A percentile compares a stretch with the other conserved stretches of the same genome.
phyloP scores from a whole-genome alignment of 2,113 vertebrate genomes.

The Callipepla squamata region DNA sequence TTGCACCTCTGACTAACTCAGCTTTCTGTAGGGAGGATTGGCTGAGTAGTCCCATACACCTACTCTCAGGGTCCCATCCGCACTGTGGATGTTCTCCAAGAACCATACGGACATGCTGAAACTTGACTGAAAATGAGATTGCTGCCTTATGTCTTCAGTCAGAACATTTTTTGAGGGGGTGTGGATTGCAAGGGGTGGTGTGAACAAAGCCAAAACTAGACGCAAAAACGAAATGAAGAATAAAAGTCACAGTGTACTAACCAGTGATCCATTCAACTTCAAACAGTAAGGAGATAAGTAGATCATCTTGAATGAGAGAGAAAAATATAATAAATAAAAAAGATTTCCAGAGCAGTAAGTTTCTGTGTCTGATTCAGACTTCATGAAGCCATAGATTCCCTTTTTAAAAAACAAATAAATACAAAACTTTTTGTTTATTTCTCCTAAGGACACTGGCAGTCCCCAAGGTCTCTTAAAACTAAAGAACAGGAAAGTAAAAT shows the following conservation, averaged over 20 bases:
- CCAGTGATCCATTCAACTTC: slow-evolving; percentile 38
- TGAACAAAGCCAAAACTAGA: slow-evolving; percentile 27
- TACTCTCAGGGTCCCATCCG: slow-evolving; percentile 52
- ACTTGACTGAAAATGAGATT: slow-evolving; percentile 49
- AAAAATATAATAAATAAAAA: neutral
- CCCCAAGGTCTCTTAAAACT: neutral
- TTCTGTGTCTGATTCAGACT: neutral
- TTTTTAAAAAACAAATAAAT: neutral
- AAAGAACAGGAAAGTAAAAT: neutral
- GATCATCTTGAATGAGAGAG: neutral
- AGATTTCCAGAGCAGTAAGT: neutral
- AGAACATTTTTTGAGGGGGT: slow-evolving; percentile 66
- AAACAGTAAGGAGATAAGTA: neutral
- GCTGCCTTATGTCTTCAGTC: slow-evolving; percentile 71
- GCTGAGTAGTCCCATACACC: slow-evolving; percentile 52
- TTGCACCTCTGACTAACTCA: slow-evolving; percentile 48
- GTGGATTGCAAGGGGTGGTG: neutral
- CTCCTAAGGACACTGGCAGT: neutral
- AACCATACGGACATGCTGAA: slow-evolving; percentile 61
- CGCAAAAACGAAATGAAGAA: slow-evolving; percentile 24
- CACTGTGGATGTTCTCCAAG: slow-evolving; percentile 26
- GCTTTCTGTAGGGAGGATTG: slow-evolving; percentile 21
- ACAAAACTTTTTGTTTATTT: neutral
- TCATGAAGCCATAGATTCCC: neutral
- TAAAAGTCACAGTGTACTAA: slow-evolving; percentile 40